These are phyloP conservation scores for Zoanthus solanderi DNA, from an alignment of 92 coral and sea anemone species.

Conservation along the genomic window DNA sequence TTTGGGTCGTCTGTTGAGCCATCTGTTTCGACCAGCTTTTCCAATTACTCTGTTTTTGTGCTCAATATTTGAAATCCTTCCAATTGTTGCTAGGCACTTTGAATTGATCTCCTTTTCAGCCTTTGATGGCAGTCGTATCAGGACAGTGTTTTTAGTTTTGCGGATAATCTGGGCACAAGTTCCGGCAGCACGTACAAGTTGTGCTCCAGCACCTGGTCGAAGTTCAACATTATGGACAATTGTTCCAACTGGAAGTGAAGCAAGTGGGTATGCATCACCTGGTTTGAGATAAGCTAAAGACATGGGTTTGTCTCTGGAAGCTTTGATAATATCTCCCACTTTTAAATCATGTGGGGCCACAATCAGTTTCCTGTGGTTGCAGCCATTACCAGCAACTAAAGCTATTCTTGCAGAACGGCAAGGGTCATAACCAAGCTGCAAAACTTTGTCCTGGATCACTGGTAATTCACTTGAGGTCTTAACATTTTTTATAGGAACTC, in stretches of 20 bases:
- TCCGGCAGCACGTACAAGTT: slow-evolving; percentile 95
- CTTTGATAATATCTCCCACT: slow-evolving; percentile 91
- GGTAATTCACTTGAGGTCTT: slow-evolving; percentile 37
- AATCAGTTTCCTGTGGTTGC: slow-evolving; percentile 85
- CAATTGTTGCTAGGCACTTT: slow-evolving; percentile 88
- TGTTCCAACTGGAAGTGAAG: slow-evolving; percentile 88
- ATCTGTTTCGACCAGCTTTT: slow-evolving; percentile 96
- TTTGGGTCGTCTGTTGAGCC: slow-evolving; percentile 95
- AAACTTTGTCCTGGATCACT: slow-evolving; percentile 80
- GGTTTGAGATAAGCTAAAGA: slow-evolving; percentile 88
- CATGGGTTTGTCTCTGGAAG: slow-evolving; percentile 85
- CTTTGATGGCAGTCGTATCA: slow-evolving; percentile 92
- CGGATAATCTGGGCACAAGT: slow-evolving; percentile 96
- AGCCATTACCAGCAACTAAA: slow-evolving; percentile 93
- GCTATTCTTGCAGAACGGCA: slow-evolving; percentile 98
- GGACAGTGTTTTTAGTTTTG: slow-evolving; percentile 76
- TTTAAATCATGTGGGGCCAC: slow-evolving; percentile 92
- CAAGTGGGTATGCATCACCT: slow-evolving; percentile 97
- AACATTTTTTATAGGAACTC: slow-evolving; percentile 68
- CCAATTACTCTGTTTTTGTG: slow-evolving; percentile 94
- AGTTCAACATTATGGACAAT: slow-evolving; percentile 95
- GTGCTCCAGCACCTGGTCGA: slow-evolving; percentile 94
- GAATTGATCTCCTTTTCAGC: slow-evolving; percentile 84
- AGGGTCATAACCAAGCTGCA: slow-evolving; percentile 95
- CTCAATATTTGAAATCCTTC: slow-evolving; percentile 94